A percentile compares a stretch with the other conserved stretches of the same genome.
These are phyloP conservation scores for Pseudomyrmex flavicornis DNA, from an alignment of 1,140 invertebrate species.

Conservation along the genomic window DNA sequence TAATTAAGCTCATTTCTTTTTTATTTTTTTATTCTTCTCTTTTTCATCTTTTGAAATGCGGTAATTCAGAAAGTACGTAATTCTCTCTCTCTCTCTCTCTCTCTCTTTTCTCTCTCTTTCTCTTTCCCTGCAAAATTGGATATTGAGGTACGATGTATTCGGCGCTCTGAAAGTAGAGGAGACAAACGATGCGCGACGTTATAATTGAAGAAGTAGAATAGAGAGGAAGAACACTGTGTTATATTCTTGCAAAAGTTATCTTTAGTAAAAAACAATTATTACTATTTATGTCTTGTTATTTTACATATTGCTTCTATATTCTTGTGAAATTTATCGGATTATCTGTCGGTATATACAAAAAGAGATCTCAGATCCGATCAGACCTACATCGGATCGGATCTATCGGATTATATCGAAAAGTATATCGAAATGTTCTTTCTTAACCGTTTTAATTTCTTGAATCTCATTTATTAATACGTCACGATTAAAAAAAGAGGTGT, in stretches of 20 bases:
- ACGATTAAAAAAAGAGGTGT: background rate
- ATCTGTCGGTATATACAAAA: background rate
- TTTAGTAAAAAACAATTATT: constrained; percentile 11
- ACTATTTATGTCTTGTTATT: background rate
- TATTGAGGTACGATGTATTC: constrained; percentile 28
- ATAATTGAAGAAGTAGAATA: constrained; percentile 36
- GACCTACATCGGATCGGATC: background rate
- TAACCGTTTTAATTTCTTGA: constrained; percentile 1
- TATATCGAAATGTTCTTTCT: background rate
- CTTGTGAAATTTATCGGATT: background rate
- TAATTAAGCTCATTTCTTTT: background rate
- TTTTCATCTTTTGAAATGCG: constrained; percentile 17
- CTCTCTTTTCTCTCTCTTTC: too few species aligned
- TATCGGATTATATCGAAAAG: background rate
- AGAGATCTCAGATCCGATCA: too few species aligned
- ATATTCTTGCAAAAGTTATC: constrained; percentile 24
- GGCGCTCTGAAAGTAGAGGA: constrained; percentile 33
- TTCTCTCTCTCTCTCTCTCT: too few species aligned
- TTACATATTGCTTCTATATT: background rate
- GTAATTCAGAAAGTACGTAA: constrained; percentile 17
- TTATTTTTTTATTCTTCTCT: background rate
- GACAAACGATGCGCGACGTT: constrained; percentile 49
- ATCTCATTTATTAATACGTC: constrained; percentile 16
- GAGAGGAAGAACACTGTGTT: constrained; percentile 3
- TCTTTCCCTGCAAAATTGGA: constrained; percentile 8